Conservation (phyloP, 2,888 invertebrate genomes). For the Sthenelais limicola region DNA sequence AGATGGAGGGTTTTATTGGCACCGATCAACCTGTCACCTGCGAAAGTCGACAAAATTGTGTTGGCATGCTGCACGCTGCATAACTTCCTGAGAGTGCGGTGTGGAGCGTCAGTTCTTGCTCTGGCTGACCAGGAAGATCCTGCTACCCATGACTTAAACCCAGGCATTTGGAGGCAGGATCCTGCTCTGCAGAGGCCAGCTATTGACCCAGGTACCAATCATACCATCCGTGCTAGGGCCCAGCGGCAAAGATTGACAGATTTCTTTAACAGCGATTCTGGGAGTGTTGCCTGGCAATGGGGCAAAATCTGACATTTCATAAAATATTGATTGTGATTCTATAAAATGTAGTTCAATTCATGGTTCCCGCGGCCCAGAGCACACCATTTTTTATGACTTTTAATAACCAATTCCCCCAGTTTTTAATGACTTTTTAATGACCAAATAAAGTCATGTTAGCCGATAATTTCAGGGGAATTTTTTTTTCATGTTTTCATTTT, state of each 20-base stretch:
- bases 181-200: not conserved
- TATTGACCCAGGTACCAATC: not conserved
- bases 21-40: not conserved
- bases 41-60: not conserved
- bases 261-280: not conserved
- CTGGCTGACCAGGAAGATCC: not conserved
- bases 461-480: no score
- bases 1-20: slow-evolving; percentile 9
- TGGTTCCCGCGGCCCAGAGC: no score
- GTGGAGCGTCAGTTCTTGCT: not conserved
- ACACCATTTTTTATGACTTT: no score
- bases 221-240: not conserved
- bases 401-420: no score
- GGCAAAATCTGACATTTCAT: no score
- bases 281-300: not conserved
- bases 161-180: not conserved
- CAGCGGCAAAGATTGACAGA: not conserved
- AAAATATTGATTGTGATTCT: no score
- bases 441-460: no score
- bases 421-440: no score
- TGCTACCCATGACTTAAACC: not conserved
- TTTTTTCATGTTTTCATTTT: no score
- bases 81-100: not conserved
- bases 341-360: no score
- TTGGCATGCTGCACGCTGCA: not conserved